These are phyloP conservation scores for Papilio demoleus DNA, from an alignment of 2,888 invertebrate species.

Conservation along the genomic window DNA sequence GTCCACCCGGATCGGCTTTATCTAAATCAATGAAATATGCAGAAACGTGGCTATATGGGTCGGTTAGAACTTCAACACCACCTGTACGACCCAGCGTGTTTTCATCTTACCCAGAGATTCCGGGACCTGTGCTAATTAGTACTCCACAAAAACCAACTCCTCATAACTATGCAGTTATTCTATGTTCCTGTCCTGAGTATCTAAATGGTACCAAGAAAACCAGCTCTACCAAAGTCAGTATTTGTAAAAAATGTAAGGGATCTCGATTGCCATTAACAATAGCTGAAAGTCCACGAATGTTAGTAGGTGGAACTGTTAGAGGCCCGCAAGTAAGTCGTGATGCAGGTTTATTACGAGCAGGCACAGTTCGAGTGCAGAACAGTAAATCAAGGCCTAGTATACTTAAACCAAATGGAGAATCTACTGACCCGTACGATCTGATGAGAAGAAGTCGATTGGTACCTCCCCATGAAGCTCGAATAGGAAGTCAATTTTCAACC, in stretches of 20 bases:
- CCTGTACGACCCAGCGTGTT: conserved; percentile 78
- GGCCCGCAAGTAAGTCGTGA: conserved; percentile 77
- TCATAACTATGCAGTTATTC: conserved; percentile 87
- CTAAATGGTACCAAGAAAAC: conserved; percentile 89
- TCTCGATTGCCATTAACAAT: conserved; percentile 88
- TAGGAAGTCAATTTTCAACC: conserved; percentile 79
- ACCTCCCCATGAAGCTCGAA: conserved; percentile 84
- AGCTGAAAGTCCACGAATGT: conserved; percentile 82
- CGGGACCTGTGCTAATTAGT: conserved; percentile 78
- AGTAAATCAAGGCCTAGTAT: conserved; percentile 86
- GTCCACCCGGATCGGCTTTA: conserved; percentile 87
- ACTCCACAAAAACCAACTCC: conserved; percentile 83
- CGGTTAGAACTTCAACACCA: conserved; percentile 84
- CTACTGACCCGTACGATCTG: conserved; percentile 90
- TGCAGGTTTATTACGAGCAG: conserved; percentile 80
- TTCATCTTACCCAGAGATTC: conserved; percentile 74
- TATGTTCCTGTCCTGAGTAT: conserved; percentile 93
- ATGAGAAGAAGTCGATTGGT: conserved; percentile 90
- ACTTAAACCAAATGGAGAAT: conserved; percentile 82
- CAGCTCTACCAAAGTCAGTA: conserved; percentile 88
- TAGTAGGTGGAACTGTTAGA: conserved; percentile 85
- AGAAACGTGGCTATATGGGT: conserved; percentile 93
- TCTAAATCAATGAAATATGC: conserved; percentile 93
- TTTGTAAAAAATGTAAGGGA: conserved; percentile 93
- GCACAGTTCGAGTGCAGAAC: conserved; percentile 85